phyloP scores from a whole-genome alignment of 2,888 invertebrate genomes.

The Pinctada fucata region DNA sequence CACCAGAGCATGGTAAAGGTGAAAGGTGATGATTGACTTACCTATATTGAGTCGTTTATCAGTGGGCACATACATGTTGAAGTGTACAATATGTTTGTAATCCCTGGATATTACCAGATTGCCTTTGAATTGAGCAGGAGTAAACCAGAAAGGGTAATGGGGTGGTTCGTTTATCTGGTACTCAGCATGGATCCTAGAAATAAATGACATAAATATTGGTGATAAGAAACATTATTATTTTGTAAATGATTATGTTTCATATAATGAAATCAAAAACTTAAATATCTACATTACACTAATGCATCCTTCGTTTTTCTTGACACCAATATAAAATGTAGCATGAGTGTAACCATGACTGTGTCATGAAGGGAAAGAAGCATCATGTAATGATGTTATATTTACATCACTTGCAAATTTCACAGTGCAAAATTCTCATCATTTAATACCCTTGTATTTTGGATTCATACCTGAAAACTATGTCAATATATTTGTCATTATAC shows the following conservation, averaged over 20 bases:
- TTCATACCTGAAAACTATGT: conserved; percentile 73
- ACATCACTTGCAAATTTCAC: too few species aligned
- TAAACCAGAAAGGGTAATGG: conserved; percentile 75
- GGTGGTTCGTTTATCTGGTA: conserved; percentile 76
- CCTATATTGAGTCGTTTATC: conserved; percentile 74
- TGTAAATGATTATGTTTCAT: too few species aligned
- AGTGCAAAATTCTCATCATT: too few species aligned
- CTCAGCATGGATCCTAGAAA: conserved; percentile 73
- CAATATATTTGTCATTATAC: conserved; percentile 65
- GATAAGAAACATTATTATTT: neutral
- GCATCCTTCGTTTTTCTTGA: neutral
- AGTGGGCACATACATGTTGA: conserved; percentile 71
- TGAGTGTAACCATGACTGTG: too few species aligned
- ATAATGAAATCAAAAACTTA: too few species aligned
- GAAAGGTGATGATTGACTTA: conserved; percentile 39
- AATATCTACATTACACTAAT: neutral
- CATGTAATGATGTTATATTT: too few species aligned
- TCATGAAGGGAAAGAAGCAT: too few species aligned
- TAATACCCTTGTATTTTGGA: too few species aligned
- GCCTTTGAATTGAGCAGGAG: conserved; percentile 75
- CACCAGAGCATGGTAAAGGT: too few species aligned
- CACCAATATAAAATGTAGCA: neutral
- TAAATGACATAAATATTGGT: neutral
- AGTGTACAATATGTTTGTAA: conserved; percentile 61
- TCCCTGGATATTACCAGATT: conserved; percentile 68